Conservation (phyloP, 35 echinoderm and acorn worm genomes). For the Eucidaris tribuloides region DNA sequence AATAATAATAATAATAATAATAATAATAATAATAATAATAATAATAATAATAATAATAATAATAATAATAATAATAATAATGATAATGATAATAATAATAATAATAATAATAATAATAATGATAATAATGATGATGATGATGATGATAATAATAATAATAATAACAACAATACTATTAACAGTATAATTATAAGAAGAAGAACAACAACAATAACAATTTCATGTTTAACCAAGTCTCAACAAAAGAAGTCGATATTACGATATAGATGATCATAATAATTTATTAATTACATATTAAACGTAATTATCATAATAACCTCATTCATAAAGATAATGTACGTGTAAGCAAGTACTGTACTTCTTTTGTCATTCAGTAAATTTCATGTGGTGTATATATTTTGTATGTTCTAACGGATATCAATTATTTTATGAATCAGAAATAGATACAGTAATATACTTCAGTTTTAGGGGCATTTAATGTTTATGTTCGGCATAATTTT, state of each 20-base stretch:
- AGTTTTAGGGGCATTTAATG: too few species aligned
- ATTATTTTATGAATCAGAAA: too few species aligned
- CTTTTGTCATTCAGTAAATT: background rate
- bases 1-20: background rate
- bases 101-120: constrained; percentile 1
- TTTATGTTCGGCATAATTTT: too few species aligned
- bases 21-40: constrained; percentile 1
- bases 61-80: constrained; percentile 1
- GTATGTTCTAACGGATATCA: background rate
- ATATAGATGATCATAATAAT: background rate
- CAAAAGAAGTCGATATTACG: background rate
- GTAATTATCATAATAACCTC: background rate
- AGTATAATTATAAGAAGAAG: background rate
- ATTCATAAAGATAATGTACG: background rate
- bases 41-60: constrained; percentile 1
- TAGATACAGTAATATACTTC: too few species aligned
- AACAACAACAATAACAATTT: background rate
- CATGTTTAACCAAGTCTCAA: background rate
- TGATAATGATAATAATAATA: background rate
- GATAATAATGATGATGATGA: background rate
- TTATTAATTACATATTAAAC: background rate
- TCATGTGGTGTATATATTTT: background rate
- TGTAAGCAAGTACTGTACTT: background rate
- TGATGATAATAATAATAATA: background rate
- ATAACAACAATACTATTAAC: background rate